These are phyloP conservation scores for Cynopterus brachyotis DNA, from an alignment of 2,113 vertebrate genomes.

Conservation along the genomic window DNA sequence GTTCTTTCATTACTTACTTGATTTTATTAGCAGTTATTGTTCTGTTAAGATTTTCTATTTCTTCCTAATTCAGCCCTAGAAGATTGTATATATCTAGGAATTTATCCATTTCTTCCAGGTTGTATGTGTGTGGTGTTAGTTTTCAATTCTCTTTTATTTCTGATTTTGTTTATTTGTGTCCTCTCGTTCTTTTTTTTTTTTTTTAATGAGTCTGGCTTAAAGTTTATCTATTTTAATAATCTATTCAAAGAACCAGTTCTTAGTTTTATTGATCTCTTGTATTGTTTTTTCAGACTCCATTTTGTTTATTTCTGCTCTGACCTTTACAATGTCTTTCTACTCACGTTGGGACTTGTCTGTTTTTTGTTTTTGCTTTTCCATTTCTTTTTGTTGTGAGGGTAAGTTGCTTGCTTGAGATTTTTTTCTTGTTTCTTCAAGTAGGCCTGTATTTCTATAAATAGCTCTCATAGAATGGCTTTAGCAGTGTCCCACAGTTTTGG, in stretches of 20 bases:
- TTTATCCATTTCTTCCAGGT: neutral
- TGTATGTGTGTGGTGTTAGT: neutral
- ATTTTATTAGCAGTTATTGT: neutral
- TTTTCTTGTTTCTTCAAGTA: neutral
- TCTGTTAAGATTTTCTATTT: neutral
- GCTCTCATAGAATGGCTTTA: neutral
- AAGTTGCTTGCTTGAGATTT: neutral
- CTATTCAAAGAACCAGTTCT: neutral
- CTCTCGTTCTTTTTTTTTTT: neutral
- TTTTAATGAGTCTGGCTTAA: neutral
- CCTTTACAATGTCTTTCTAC: neutral
- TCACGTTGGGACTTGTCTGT: neutral
- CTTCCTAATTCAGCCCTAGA: neutral
- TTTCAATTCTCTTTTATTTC: neutral
- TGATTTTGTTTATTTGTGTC: too few relatives aligned
- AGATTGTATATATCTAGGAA: too few relatives aligned
- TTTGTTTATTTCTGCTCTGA: neutral
- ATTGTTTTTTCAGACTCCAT: neutral
- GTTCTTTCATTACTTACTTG: neutral
- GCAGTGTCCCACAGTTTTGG: neutral
- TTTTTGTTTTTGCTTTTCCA: neutral
- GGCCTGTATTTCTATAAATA: neutral
- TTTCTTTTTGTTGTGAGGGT: too few relatives aligned
- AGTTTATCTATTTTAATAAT: neutral
- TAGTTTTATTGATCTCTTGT: neutral